Base-by-base conservation (phyloP, 1,140 invertebrate genomes). In the Coelopa frigida region DNA sequence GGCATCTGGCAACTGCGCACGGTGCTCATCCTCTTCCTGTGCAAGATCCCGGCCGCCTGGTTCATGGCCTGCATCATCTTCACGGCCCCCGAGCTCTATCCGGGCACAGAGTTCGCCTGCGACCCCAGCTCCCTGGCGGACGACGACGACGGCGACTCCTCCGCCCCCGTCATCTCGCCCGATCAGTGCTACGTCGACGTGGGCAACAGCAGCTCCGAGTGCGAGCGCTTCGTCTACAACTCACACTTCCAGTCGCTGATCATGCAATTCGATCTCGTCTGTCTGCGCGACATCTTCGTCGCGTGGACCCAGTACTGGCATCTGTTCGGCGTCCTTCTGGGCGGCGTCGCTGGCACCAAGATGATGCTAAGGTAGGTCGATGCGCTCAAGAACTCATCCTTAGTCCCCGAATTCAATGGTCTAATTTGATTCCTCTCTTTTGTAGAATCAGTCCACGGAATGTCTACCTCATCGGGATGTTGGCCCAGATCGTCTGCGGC, bases 61-160 rank as follows among this genome's bases (percentile, higher is more conserved):
- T 72, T 72, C 46, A 72, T 72, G 70, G 70, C 70, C 29, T 71
- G 68, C 44, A 64, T 72, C 17, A 70, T 70, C 8, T 68, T 68
- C 31, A 68, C 64, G 3, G 64, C 61, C 2, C 64, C 64, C 0
- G 64, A 67, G 29, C 49, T 67, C 1, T 63, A 67, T 50, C 58
- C 63, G 1, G 24, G 44, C 27, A 54, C 50, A 0, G 62, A 67
- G 27, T 67, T 55, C 41, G 45, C 22, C 39, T 67, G 63, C 32
- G 58, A 66, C 21, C 47, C 55, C 5, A 53, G 14, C 36, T 56
- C 21, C 33, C 39, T 27, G 40, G 22, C 23, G 48, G 57, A 41
- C 42, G 51, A 50, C 39, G 55, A 36, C 15, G 20, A n/a, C n/a
- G n/a, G n/a, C n/a, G n/a, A n/a, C n/a, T 33, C 17, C n/a, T n/a